phyloP scores from a whole-genome alignment of 2,797 vertebrate species.

The Muscicapa comitata region DNA sequence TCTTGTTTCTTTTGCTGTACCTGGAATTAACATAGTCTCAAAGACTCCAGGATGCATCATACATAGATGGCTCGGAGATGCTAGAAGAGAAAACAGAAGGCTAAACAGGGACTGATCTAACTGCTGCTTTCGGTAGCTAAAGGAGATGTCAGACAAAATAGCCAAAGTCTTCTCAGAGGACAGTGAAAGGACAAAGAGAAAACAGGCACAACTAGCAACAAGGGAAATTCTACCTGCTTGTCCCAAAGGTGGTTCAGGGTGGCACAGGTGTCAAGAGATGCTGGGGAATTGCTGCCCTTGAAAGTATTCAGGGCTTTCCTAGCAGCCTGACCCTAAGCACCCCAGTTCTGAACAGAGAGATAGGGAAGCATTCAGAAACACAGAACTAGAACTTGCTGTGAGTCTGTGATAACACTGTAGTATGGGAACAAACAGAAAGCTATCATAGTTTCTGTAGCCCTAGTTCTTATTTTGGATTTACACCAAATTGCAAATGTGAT shows the following conservation, averaged over 20 bases:
- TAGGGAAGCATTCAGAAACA: not conserved
- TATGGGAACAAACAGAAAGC: not conserved
- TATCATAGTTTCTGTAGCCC: not conserved
- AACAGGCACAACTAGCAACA: not conserved
- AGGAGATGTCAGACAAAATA: not conserved
- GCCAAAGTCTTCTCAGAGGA: not conserved
- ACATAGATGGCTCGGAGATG: not conserved
- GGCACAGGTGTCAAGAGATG: not conserved
- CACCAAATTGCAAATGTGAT: not conserved
- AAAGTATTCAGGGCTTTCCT: not conserved
- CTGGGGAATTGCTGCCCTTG: not conserved
- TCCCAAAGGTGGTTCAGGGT: not conserved
- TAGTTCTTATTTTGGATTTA: not conserved
- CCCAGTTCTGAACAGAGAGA: not conserved
- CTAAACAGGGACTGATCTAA: not conserved
- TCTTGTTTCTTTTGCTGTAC: not conserved
- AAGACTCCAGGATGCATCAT: not conserved
- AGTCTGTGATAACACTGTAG: not conserved
- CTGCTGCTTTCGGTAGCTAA: not conserved
- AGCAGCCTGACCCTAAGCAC: not conserved
- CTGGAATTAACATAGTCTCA: not conserved
- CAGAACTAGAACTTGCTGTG: not conserved
- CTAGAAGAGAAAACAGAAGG: not conserved
- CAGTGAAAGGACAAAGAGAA: not conserved
- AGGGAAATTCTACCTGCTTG: not conserved